A percentile compares a stretch with the other conserved stretches of the same genome.
These are phyloP conservation scores for Vulpes lagopus DNA, from an alignment of 2,113 vertebrate species.

Conservation along the genomic window DNA sequence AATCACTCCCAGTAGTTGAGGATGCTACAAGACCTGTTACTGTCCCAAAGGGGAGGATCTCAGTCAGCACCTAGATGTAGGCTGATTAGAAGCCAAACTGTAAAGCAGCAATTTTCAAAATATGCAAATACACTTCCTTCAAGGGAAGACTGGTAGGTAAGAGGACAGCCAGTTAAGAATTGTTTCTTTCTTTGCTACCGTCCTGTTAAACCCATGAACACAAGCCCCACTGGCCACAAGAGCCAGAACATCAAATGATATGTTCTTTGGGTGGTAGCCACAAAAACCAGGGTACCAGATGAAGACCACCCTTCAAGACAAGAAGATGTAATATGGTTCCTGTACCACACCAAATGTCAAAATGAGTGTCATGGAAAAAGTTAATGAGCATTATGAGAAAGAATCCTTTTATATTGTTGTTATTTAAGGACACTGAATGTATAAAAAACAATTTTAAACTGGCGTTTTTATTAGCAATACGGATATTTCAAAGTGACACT, in stretches of 20 bases:
- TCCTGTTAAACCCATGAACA: neutral
- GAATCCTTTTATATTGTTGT: neutral
- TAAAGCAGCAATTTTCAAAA: neutral
- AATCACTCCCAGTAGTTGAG: neutral
- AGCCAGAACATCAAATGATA: neutral
- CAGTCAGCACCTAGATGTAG: neutral
- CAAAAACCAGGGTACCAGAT: neutral
- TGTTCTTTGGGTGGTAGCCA: neutral
- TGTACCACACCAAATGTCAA: neutral
- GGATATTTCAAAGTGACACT: neutral
- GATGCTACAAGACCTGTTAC: neutral
- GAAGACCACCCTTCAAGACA: neutral
- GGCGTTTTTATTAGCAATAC: conserved; percentile 16
- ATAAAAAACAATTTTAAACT: neutral
- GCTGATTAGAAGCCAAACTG: neutral
- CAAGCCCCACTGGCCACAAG: neutral
- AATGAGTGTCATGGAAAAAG: neutral
- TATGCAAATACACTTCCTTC: neutral
- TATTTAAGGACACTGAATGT: conserved; percentile 44
- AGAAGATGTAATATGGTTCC: neutral
- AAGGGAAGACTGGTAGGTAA: neutral
- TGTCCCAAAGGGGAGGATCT: neutral
- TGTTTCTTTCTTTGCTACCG: neutral
- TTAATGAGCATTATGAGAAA: neutral
- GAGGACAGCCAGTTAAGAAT: neutral